Percentiles rank a stretch among this genome's conserved stretches.
Evolutionary conservation across 2,113 vertebrate species (phyloP).

Genomic region (Alectura lathami): DNA sequence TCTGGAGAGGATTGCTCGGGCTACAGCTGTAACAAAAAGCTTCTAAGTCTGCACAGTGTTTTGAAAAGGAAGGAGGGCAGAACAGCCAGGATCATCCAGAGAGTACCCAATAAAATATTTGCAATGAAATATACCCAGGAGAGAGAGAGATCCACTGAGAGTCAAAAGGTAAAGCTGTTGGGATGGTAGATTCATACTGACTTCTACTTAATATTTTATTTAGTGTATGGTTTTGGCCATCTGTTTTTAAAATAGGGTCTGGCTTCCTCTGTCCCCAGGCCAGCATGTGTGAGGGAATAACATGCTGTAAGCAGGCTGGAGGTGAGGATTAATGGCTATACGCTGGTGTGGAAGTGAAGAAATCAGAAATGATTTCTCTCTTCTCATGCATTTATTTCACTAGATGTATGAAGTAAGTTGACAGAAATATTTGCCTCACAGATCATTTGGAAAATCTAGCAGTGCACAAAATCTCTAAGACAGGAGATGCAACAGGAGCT

Average conservation of each 20-base stretch:
- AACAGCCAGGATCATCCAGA: neutral
- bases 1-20: neutral
- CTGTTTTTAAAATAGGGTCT: slow-evolving; percentile 7
- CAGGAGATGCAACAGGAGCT: slow-evolving; percentile 6
- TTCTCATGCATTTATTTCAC: neutral
- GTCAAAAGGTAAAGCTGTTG: neutral
- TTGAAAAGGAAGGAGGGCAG: neutral
- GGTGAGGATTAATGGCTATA: neutral
- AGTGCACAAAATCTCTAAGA: slow-evolving; percentile 23
- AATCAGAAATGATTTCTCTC: neutral
- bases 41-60: neutral
- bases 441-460: slow-evolving; percentile 32
- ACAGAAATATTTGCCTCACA: slow-evolving; percentile 10
- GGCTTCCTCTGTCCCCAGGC: neutral
- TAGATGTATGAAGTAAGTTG: neutral
- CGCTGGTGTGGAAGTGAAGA: neutral
- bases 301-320: neutral
- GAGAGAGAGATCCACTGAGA: neutral
- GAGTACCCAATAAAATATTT: neutral
- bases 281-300: neutral
- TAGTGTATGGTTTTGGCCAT: neutral
- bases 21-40: neutral
- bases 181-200: neutral
- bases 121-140: neutral
- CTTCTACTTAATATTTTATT: neutral